A percentile compares a stretch with the other conserved stretches of the same genome.
phyloP scores from a whole-genome alignment of 2,797 vertebrate genomes.

The Hafferia zeledoni region DNA sequence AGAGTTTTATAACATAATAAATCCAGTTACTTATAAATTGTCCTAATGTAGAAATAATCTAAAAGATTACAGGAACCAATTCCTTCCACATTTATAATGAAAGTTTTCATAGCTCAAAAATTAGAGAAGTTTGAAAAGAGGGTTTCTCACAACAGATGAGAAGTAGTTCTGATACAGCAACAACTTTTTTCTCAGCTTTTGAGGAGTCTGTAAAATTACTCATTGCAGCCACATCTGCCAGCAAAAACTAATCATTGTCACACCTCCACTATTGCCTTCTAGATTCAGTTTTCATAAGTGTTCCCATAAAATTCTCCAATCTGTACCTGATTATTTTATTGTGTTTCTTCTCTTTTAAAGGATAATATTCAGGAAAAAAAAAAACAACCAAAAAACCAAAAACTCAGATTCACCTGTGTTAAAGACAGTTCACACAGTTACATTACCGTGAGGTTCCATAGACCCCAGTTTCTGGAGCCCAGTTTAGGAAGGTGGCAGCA shows the following conservation, averaged over 20 bases:
- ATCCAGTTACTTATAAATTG: neutral
- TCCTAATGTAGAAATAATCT: neutral
- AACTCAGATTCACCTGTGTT: neutral
- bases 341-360: neutral
- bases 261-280: neutral
- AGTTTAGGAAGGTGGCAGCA: neutral
- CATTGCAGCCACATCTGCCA: neutral
- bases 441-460: neutral
- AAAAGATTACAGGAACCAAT: neutral
- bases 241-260: neutral
- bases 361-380: neutral
- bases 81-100: neutral
- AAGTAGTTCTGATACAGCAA: neutral
- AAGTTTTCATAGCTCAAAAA: neutral
- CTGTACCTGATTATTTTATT: neutral
- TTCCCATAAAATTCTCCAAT: neutral
- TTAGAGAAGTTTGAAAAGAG: neutral
- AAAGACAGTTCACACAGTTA: neutral
- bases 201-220: neutral
- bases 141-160: neutral
- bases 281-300: neutral
- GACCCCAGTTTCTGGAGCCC: neutral
- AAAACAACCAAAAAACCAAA: too few species aligned
- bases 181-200: neutral
- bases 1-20: neutral